These are phyloP conservation scores for Arizona elegans DNA, from an alignment of 2,113 vertebrate genomes.

Conservation along the genomic window DNA sequence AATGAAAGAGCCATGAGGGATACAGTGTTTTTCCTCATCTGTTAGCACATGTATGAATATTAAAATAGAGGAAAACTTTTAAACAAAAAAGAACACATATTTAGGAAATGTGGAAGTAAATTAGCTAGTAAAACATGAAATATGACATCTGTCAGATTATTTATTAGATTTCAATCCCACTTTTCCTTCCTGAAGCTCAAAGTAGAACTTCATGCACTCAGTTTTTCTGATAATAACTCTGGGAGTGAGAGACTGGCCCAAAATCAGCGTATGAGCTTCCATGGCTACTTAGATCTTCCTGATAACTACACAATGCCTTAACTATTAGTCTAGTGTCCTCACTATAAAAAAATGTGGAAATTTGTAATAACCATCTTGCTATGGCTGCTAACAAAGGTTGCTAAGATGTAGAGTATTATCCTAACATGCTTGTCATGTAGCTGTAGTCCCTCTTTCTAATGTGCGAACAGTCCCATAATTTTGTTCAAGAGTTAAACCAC, in stretches of 20 bases:
- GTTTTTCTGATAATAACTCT: neutral
- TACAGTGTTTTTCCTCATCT: no score
- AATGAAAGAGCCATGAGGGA: neutral
- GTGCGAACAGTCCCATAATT: neutral
- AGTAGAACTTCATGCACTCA: neutral
- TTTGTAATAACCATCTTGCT: neutral
- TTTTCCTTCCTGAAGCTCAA: neutral
- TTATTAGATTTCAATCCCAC: neutral
- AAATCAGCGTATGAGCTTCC: neutral
- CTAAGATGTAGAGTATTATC: neutral
- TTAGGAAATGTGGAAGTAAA: neutral
- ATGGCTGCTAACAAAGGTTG: neutral
- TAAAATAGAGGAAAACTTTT: neutral
- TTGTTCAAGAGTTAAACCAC: neutral
- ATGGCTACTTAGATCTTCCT: neutral
- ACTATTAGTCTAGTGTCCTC: neutral
- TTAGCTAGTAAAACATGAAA: neutral
- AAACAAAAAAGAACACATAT: neutral
- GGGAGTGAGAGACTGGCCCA: neutral
- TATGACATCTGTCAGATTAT: neutral
- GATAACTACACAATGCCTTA: neutral
- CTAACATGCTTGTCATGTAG: neutral
- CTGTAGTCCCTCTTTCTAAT: neutral
- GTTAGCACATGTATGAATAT: neutral
- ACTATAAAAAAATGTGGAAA: neutral